Base-by-base conservation (phyloP, 2,113 vertebrate genomes). In the Athene noctua region DNA sequence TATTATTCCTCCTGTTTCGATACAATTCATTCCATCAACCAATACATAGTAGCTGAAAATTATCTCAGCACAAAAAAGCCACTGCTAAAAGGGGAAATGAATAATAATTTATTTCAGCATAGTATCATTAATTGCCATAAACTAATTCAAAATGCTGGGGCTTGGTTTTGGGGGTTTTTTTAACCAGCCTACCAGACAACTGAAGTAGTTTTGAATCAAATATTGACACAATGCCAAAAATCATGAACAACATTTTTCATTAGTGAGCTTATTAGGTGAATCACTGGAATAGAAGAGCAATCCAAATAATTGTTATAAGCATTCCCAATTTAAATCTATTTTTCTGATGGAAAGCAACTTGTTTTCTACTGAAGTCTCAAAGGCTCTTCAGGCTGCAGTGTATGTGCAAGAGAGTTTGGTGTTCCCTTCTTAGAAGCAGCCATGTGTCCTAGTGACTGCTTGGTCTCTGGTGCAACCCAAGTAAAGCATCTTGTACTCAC, bases 361-460 rank as follows among this genome's bases (percentile, higher is more conserved):
- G 25, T 59, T 83, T 90, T 44, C 55, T 92, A 44, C 38, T 30
- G 22, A 36, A 75, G 54, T 25, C 47, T 46, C 27, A 62, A 51
- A 63, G 49, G 13, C 29, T 74, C 10, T 38, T 75, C 30, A 47
- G 52, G n/a, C 25, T 77, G 44, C 62, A 79, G 38, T 70, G 47
- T 0, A 68, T 13, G 47, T 0, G 2, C 42, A 30, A 32, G 40
- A 62, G 19, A 55, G 22, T 2, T 21, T 63, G 26, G 15, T 9
- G 25, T 32, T 93, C 9, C n/a, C 36, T 57, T 34, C 59, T 32
- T 68, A 40, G 49, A 66, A 40, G 42, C 49, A 77, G 71, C 38
- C 52, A 44, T 0, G 0, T 30, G 18, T 44, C 30, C 30, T 12
- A 30, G 11, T 1, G 7, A 44, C 23, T 32, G 15, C 29, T 32